These are phyloP conservation scores for Hydropsyche betteni DNA, from an alignment of 2,888 invertebrate species.

Conservation along the genomic window DNA sequence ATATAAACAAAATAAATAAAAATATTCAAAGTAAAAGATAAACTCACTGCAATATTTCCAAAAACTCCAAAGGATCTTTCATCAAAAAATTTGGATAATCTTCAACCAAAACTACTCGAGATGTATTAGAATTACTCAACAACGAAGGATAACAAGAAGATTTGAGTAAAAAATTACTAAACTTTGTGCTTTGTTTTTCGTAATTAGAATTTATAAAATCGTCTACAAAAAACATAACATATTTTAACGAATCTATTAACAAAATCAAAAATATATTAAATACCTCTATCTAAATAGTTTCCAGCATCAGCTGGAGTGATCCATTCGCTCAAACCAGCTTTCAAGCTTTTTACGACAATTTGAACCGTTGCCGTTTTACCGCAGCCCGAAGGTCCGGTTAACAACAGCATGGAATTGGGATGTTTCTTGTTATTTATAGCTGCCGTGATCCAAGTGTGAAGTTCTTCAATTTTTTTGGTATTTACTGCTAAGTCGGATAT, in stretches of 20 bases:
- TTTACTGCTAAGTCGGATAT: constrained; percentile 77
- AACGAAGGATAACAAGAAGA: constrained; percentile 80
- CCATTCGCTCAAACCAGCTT: constrained; percentile 79
- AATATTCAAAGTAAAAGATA: constrained; percentile 34
- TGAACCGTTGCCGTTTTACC: constrained; percentile 82
- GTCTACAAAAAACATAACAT: constrained; percentile 10
- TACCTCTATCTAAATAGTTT: constrained; percentile 66
- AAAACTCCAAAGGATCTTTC: constrained; percentile 72
- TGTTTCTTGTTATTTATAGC: constrained; percentile 54
- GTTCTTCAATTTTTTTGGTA: constrained; percentile 77
- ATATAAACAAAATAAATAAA: constrained; percentile 3
- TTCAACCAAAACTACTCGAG: constrained; percentile 75
- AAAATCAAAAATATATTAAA: constrained; percentile 27
- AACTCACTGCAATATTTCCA: constrained; percentile 75
- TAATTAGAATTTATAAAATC: constrained; percentile 34
- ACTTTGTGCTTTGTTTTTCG: constrained; percentile 73
- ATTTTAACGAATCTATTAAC: background rate
- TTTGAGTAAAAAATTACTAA: constrained; percentile 79
- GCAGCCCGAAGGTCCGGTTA: constrained; percentile 85
- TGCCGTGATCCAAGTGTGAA: constrained; percentile 72
- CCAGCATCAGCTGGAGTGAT: constrained; percentile 79
- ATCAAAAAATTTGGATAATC: constrained; percentile 84
- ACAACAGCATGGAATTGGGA: constrained; percentile 69
- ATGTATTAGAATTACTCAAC: constrained; percentile 62
- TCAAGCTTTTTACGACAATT: constrained; percentile 71